Evolutionary conservation across 2,888 invertebrate genomes (phyloP).

Genomic region (Poecilobothrus nobilitatus): DNA sequence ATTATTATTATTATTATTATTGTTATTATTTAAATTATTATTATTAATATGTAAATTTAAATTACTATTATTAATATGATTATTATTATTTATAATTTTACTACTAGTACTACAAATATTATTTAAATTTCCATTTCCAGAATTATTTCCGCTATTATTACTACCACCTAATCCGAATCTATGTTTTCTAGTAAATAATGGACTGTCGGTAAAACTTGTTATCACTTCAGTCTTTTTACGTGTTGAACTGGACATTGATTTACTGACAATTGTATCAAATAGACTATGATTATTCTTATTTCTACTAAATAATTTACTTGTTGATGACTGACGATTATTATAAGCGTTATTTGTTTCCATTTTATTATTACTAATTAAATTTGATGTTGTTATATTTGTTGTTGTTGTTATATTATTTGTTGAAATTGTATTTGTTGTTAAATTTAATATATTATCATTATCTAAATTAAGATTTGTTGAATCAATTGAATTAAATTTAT

Average conservation of each 20-base stretch:
- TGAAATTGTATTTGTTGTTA: neutral
- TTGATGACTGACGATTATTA: neutral
- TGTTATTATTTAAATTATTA: slow-evolving; percentile 16
- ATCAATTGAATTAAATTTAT: neutral
- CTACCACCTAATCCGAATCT: slow-evolving; percentile 35
- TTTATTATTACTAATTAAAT: slow-evolving; percentile 1
- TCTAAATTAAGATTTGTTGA: slow-evolving; percentile 5
- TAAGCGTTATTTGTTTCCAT: neutral
- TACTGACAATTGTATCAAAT: slow-evolving; percentile 21
- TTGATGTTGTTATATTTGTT: slow-evolving; percentile 13
- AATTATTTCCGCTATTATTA: slow-evolving; percentile 16
- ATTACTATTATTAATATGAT: slow-evolving; percentile 13
- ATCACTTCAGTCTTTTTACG: slow-evolving; percentile 41
- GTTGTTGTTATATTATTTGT: neutral
- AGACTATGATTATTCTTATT: slow-evolving; percentile 14
- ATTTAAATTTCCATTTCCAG: slow-evolving; percentile 16
- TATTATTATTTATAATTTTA: slow-evolving; percentile 1
- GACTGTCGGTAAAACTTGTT: slow-evolving; percentile 44
- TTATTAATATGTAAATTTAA: slow-evolving; percentile 17
- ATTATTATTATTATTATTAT: slow-evolving; percentile 23
- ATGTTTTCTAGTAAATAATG: slow-evolving; percentile 43
- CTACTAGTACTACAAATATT: slow-evolving; percentile 15
- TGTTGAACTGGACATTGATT: slow-evolving; percentile 17
- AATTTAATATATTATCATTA: slow-evolving; percentile 26
- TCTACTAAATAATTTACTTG: slow-evolving; percentile 4